These are phyloP conservation scores for Microctonus brassicae DNA, from an alignment of 2,888 invertebrate genomes.

Conservation along the genomic window DNA sequence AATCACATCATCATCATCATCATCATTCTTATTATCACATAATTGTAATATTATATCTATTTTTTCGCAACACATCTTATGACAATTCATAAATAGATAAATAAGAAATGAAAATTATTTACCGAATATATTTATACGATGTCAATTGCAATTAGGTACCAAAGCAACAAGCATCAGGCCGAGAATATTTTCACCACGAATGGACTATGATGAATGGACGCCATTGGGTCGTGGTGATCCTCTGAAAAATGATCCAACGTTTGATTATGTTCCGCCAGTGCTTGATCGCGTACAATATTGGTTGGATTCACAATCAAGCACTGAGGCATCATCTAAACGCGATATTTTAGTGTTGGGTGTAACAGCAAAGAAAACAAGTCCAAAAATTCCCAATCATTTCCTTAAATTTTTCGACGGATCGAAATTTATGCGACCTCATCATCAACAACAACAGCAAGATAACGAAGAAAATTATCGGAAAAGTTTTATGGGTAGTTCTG, in stretches of 20 bases:
- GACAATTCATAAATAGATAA: not conserved
- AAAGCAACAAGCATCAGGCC: conserved; percentile 49
- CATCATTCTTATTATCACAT: not conserved
- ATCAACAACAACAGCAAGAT: conserved; percentile 47
- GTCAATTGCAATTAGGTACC: conserved; percentile 41
- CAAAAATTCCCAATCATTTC: conserved; percentile 70
- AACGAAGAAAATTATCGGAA: conserved; percentile 51
- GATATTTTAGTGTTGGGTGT: conserved; percentile 80
- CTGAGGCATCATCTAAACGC: conserved; percentile 76
- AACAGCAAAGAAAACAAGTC: conserved; percentile 78
- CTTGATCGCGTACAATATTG: conserved; percentile 85
- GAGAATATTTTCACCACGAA: conserved; percentile 78
- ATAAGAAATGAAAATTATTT: not conserved
- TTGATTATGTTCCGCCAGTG: conserved; percentile 87
- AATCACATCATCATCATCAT: conserved; percentile 22
- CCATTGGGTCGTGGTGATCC: conserved; percentile 87
- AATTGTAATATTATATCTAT: not conserved
- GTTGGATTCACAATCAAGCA: conserved; percentile 75
- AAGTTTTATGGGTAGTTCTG: conserved; percentile 56
- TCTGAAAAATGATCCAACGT: conserved; percentile 86
- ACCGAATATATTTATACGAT: not conserved
- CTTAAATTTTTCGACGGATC: conserved; percentile 71
- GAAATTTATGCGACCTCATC: conserved; percentile 62
- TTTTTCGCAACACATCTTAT: not conserved
- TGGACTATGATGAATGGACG: conserved; percentile 89